Percentiles rank a stretch among this genome's conserved stretches.
phyloP scores from a whole-genome alignment of 1,140 invertebrate species.

The Acromyrmex charruanus region DNA sequence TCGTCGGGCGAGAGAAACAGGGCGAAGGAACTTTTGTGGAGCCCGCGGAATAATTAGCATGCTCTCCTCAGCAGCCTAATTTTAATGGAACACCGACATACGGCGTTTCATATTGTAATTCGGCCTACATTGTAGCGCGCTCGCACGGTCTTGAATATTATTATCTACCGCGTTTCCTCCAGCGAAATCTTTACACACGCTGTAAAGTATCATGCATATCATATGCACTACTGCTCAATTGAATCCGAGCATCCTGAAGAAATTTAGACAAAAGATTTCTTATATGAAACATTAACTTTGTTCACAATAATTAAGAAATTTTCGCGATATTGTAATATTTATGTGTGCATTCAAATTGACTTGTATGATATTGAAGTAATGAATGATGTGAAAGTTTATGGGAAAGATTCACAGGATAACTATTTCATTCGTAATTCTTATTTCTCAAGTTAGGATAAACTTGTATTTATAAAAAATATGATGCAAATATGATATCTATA shows the following conservation, averaged over 20 bases:
- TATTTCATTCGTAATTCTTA: neutral
- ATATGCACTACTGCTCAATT: constrained; percentile 28
- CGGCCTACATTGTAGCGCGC: constrained; percentile 56
- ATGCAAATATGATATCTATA: no score
- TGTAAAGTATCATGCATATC: constrained; percentile 16
- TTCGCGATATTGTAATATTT: neutral
- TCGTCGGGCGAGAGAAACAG: constrained; percentile 64
- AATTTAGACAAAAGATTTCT: neutral
- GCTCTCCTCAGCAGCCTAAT: constrained; percentile 61
- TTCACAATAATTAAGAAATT: neutral
- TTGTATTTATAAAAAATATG: neutral
- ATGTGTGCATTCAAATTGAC: neutral
- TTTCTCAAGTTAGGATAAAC: neutral
- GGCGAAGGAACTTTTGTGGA: constrained; percentile 61
- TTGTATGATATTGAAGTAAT: neutral
- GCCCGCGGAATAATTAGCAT: constrained; percentile 63
- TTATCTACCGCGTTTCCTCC: constrained; percentile 55
- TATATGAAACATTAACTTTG: neutral
- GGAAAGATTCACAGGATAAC: neutral
- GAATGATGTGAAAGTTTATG: neutral
- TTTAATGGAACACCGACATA: constrained; percentile 63
- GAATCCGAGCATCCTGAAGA: neutral
- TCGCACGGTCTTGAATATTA: constrained; percentile 59
- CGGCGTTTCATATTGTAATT: constrained; percentile 64
- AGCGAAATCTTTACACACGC: constrained; percentile 16